These are phyloP conservation scores for Flabesymbios commensalis DNA, from an alignment of 2,888 invertebrate genomes.

Conservation along the genomic window DNA sequence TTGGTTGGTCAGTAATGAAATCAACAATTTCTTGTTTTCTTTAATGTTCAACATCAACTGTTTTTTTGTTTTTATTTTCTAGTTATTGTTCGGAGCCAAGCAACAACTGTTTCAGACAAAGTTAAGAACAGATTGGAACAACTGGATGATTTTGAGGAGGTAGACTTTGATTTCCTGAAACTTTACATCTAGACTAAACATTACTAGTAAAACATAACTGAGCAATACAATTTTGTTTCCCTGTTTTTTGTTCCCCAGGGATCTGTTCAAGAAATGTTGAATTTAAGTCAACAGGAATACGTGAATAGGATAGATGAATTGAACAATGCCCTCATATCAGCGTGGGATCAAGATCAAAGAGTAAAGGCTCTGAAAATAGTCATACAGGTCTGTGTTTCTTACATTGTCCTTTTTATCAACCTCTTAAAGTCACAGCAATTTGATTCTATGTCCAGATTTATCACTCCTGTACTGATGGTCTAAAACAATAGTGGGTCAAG, in stretches of 20 bases:
- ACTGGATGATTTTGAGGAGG: conserved; percentile 91
- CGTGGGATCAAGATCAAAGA: conserved; percentile 93
- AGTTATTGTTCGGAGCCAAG: conserved; percentile 81
- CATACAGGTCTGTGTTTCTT: conserved; percentile 70
- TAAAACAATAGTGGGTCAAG: too few relatives aligned
- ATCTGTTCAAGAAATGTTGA: conserved; percentile 78
- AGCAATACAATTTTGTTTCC: not conserved
- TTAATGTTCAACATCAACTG: too few relatives aligned
- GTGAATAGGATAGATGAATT: conserved; percentile 84
- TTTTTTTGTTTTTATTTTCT: conserved; percentile 53
- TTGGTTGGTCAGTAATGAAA: too few relatives aligned
- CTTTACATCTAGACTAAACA: not conserved
- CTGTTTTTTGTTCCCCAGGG: conserved; percentile 40
- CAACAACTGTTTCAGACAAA: conserved; percentile 59
- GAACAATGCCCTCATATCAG: conserved; percentile 85
- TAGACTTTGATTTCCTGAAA: conserved; percentile 46
- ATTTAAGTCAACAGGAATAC: conserved; percentile 92
- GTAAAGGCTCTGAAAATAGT: conserved; percentile 90
- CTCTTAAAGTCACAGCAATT: too few relatives aligned
- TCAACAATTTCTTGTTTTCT: too few relatives aligned
- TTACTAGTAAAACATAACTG: not conserved
- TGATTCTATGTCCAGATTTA: too few relatives aligned
- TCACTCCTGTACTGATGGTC: too few relatives aligned
- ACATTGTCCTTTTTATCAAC: too few relatives aligned
- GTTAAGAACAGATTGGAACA: conserved; percentile 88